These are phyloP conservation scores for Metallyticus violacea DNA, from an alignment of 2,888 invertebrate genomes.

Conservation along the genomic window DNA sequence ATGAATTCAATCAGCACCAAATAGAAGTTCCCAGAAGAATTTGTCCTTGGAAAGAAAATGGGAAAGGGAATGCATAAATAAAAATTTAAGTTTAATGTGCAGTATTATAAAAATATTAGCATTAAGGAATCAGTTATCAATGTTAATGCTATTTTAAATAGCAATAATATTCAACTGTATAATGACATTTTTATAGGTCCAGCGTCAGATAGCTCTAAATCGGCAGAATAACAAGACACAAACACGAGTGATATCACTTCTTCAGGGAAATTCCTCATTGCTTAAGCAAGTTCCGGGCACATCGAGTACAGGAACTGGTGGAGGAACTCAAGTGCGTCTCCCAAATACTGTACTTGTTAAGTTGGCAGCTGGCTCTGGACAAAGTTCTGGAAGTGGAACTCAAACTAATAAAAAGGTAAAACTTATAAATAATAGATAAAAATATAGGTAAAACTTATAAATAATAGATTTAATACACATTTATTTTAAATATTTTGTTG, in stretches of 20 bases:
- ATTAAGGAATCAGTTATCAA: background rate
- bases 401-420: slow-evolving; percentile 33
- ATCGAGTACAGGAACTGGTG: slow-evolving; percentile 37
- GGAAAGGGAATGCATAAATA: too few species aligned
- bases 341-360: slow-evolving; percentile 46
- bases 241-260: slow-evolving; percentile 65
- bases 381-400: slow-evolving; percentile 28
- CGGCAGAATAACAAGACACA: slow-evolving; percentile 62
- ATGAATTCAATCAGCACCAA: too few species aligned
- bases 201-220: slow-evolving; percentile 74
- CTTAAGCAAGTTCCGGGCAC: slow-evolving; percentile 39
- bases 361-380: slow-evolving; percentile 40
- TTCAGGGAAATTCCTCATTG: slow-evolving; percentile 61
- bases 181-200: slow-evolving; percentile 56
- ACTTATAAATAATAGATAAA: too few species aligned
- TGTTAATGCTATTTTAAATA: too few species aligned
- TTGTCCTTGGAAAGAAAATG: too few species aligned
- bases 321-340: slow-evolving; percentile 41
- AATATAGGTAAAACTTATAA: too few species aligned
- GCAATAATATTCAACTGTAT: too few species aligned
- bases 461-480: too few species aligned
- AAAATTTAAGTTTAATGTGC: background rate
- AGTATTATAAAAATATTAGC: background rate
- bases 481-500: too few species aligned
- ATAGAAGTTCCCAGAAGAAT: too few species aligned